Evolutionary conservation across 2,888 invertebrate genomes (phyloP), one percentile per base, ranked within the genome.

Genomic region (Strigamia maritima): DNA sequence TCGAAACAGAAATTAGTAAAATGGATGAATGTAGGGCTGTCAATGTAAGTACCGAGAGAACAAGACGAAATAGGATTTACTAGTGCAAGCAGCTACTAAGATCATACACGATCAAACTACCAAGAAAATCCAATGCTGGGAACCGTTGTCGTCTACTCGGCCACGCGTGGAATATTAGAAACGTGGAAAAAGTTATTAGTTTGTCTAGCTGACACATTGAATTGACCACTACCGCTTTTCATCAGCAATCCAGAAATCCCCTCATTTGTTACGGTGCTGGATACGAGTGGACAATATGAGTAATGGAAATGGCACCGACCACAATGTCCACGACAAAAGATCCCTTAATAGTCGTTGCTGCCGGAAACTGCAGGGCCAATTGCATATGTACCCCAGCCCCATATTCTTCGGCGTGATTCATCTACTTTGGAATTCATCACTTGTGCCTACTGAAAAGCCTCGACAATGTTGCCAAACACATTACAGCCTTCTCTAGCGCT

Each of bases 351-450:
- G 70, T 54, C 54, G 49, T 28, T 26, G 70, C 70, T 65, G 24
- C 70, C 70, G 70, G 70, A 70, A 70, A 28, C 70, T 7, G 70
- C 16, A 12, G n/a, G 8, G 8, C 70, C 70, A 70, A 70, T 70
- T 70, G 70, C 54, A 19, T n/a, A 44, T 44, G 44, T 35, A 35
- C 22, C 60, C 22, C 60, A 70, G 7, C 70, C 70, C 70, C 26
- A 14, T 70, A 70, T 26, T 70, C 26, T 70, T 70, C 2, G n/a
- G 12, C 28, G 70, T 70, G 70, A 70, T 70, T 70, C 70, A 70
- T 70, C 70, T 70, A 70, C 70, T 70, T 70, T 14, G 70, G 70
- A 70, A 70, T 70, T 70, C 70, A 70, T 70, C 70, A 16, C 70
- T 70, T 70, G 60, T 16, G 54, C 70, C 28, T 70, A 70, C 70